A percentile compares a stretch with the other conserved stretches of the same genome.
Evolutionary conservation across 2,888 invertebrate genomes (phyloP).

Genomic region (Dicyrtoma fusca): DNA sequence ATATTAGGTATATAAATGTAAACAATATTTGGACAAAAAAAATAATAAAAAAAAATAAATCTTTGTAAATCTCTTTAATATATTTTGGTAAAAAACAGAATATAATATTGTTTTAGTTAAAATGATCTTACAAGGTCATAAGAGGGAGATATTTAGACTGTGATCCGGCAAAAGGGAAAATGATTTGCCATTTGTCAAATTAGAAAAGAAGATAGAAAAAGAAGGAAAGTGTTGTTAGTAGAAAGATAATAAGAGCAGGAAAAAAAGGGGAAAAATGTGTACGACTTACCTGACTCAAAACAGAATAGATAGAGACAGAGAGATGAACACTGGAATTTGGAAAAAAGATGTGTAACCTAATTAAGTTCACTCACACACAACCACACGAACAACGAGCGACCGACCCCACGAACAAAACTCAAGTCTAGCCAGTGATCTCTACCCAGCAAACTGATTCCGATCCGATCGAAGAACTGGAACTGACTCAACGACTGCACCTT

Average conservation of each 20-base stretch:
- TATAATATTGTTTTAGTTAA: no score
- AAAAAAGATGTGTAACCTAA: slow-evolving; percentile 24
- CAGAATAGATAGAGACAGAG: not conserved
- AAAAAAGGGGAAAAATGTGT: not conserved
- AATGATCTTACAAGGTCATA: no score
- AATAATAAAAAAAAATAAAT: no score
- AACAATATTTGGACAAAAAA: no score
- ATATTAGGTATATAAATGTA: no score
- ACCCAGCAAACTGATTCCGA: slow-evolving; percentile 18
- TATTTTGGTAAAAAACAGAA: no score
- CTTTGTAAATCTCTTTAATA: no score
- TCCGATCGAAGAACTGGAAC: slow-evolving; percentile 39
- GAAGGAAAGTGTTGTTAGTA: no score
- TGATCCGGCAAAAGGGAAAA: no score
- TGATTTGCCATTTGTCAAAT: no score
- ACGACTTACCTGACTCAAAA: not conserved
- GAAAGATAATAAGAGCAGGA: not conserved
- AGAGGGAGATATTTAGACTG: no score
- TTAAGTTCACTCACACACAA: slow-evolving; percentile 27
- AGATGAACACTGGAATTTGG: slow-evolving; percentile 22
- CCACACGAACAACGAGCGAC: slow-evolving; percentile 1
- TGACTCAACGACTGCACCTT: slow-evolving; percentile 41
- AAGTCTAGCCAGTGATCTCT: not conserved
- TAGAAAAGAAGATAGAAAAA: no score
- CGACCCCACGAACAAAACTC: not conserved